phyloP scores from a whole-genome alignment of 2,797 vertebrate species.

The Sardinella longiceps region DNA sequence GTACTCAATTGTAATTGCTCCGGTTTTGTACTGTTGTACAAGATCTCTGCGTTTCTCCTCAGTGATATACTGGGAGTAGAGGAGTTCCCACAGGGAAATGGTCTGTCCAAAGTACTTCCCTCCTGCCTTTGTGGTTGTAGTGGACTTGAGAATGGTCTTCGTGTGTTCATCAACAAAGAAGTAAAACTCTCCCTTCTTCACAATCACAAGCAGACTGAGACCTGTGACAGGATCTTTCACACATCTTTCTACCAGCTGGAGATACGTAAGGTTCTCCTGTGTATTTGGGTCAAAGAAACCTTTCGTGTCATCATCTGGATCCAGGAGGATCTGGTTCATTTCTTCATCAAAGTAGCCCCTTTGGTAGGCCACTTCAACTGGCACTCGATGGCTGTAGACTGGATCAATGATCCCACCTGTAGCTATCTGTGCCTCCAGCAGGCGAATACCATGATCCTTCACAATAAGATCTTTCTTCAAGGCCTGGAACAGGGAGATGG shows the following conservation, averaged over 20 bases:
- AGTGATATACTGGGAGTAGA: conserved; percentile 74
- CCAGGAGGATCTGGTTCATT: conserved; percentile 72
- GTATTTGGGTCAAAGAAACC: conserved; percentile 85
- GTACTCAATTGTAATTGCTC: conserved; percentile 55
- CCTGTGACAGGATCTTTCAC: conserved; percentile 57
- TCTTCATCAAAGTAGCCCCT: conserved; percentile 77
- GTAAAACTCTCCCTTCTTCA: conserved; percentile 29
- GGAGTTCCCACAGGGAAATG: conserved; percentile 72
- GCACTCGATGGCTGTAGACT: conserved; percentile 73
- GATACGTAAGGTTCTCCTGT: conserved; percentile 80
- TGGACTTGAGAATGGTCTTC: conserved; percentile 43
- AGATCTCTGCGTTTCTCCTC: conserved; percentile 71
- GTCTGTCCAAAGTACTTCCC: conserved; percentile 66
- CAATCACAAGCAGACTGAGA: conserved; percentile 59
- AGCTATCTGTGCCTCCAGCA: conserved; percentile 67
- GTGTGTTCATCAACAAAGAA: conserved; percentile 65
- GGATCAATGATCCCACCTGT: conserved; percentile 79
- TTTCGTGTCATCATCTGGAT: conserved; percentile 77
- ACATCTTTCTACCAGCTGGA: conserved; percentile 79
- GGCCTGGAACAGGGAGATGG: conserved; percentile 51
- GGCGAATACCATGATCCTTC: conserved; percentile 49
- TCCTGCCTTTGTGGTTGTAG: conserved; percentile 48
- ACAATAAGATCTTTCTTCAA: conserved; percentile 51
- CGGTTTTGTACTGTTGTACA: conserved; percentile 64
- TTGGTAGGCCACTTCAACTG: conserved; percentile 74